Percentiles rank a stretch among this genome's conserved stretches.
Conservation (phyloP, 1,140 invertebrate genomes). For the Lasaia peninsularis region DNA sequence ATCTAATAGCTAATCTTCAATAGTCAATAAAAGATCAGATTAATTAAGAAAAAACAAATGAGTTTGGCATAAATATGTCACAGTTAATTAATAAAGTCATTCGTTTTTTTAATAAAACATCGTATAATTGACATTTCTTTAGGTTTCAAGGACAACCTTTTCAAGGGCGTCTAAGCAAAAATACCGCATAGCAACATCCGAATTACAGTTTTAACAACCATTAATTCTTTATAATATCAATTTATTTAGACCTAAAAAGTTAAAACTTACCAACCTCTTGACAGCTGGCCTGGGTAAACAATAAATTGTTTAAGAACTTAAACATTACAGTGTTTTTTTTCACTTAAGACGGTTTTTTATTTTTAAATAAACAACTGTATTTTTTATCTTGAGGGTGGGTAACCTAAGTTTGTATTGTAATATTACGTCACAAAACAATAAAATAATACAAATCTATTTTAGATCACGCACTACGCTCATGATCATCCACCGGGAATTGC, state of each 20-base stretch:
- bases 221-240: neutral
- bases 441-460: constrained; percentile 74
- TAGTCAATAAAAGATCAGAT: neutral
- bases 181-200: constrained; percentile 34
- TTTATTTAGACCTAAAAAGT: constrained; percentile 32
- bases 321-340: constrained; percentile 75
- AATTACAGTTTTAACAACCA: constrained; percentile 3
- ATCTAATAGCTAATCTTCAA: constrained; percentile 43
- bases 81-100: constrained; percentile 6
- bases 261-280: constrained; percentile 81
- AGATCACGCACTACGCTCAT: constrained; percentile 68
- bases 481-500: constrained; percentile 55
- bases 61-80: neutral
- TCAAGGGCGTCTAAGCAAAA: constrained; percentile 53
- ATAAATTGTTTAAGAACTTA: constrained; percentile 67
- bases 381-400: constrained; percentile 45
- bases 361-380: constrained; percentile 43
- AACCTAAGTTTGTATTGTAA: constrained; percentile 59
- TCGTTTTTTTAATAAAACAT: constrained; percentile 7
- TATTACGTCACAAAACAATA: constrained; percentile 68
- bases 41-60: neutral
- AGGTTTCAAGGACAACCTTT: constrained; percentile 60
- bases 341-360: constrained; percentile 46
- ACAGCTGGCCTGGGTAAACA: constrained; percentile 77
- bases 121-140: constrained; percentile 34